Evolutionary conservation across 2,888 invertebrate genomes (phyloP), one percentile per base, ranked within the genome.

Genomic region (Tiliacea citrago): DNA sequence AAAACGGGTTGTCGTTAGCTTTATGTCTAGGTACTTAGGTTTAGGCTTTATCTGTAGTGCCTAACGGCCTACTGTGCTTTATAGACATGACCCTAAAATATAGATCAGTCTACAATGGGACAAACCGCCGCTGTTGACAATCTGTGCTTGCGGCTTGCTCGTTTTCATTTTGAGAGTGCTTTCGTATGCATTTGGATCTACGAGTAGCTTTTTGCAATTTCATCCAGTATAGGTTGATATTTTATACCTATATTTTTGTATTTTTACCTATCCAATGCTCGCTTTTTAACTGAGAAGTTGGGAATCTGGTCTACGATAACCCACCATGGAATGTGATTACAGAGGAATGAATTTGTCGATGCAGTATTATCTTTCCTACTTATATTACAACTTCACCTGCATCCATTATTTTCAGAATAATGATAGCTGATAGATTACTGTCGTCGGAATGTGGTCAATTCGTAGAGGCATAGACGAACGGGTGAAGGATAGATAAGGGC

Each of bases 91-190:
- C 29, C 66, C 61, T 58, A 53, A 66, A 70, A 65, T 68, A 78
- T 60, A 71, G 67, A 60, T 70, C 63, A 60, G 63, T 68, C 67
- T 60, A 51, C 81, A 81, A 71, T 81, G 51, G 74, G 51, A 47
- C 78, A 70, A 73, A 74, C 60, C 18, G 49, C 39, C 49, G 67
- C 67, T 51, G 73, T 63, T 81, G 63, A 62, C 69, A 81, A 70
- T 77, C 73, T 53, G 49, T 63, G 77, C 35, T 65, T 70, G 67
- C 24, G 69, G 81, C 49, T 57, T 78, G 74, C 53, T 81, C 69
- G 42, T 81, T 78, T 74, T 70, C 70, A 81, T 81, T 55, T 65
- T 65, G 68, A 61, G 70, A 81, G 73, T 78, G 81, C 45, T 66
- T 57, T 51, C 61, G 68, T 57, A 24, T 79, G 55, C 55, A 47